These are phyloP conservation scores for Leptodactylus fallax DNA, from an alignment of 2,797 vertebrate genomes.

Conservation along the genomic window DNA sequence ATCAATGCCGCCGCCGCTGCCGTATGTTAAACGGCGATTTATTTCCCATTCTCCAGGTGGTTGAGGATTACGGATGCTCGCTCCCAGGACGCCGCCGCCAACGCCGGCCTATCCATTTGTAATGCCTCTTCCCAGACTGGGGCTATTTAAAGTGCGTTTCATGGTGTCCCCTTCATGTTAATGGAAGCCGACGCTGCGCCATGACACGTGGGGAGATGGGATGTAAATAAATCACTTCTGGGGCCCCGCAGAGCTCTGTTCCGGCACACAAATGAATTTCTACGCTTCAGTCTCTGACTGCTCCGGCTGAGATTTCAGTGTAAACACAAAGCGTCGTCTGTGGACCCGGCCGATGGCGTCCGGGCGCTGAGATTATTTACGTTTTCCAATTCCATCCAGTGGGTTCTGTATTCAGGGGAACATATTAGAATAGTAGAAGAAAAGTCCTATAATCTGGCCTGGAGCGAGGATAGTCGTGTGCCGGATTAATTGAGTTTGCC, in stretches of 20 bases:
- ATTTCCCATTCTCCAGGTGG: slow-evolving; percentile 37
- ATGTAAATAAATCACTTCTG: slow-evolving; percentile 8
- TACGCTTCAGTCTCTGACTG: neutral
- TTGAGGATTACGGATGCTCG: slow-evolving; percentile 8
- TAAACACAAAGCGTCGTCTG: slow-evolving; percentile 14
- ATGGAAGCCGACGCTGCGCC: slow-evolving; percentile 19
- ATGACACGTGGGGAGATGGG: neutral
- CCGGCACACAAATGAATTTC: slow-evolving; percentile 25
- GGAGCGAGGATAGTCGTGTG: too few relatives aligned
- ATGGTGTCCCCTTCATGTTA: slow-evolving; percentile 55
- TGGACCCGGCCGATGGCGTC: neutral
- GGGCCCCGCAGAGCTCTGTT: slow-evolving; percentile 22
- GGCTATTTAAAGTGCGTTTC: slow-evolving; percentile 45
- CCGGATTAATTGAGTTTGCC: too few relatives aligned
- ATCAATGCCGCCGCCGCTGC: slow-evolving; percentile 68
- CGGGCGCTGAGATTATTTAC: neutral
- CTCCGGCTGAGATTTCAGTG: neutral
- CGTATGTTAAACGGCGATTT: slow-evolving; percentile 71
- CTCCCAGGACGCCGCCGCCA: neutral
- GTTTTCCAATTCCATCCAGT: neutral
- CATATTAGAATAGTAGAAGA: too few relatives aligned
- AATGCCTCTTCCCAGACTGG: slow-evolving; percentile 25
- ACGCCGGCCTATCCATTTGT: slow-evolving; percentile 39
- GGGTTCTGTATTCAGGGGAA: too few relatives aligned
- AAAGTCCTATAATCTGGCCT: neutral